These are phyloP conservation scores for Trinorchestia longiramus DNA, from an alignment of 1,140 invertebrate species.

Conservation along the genomic window DNA sequence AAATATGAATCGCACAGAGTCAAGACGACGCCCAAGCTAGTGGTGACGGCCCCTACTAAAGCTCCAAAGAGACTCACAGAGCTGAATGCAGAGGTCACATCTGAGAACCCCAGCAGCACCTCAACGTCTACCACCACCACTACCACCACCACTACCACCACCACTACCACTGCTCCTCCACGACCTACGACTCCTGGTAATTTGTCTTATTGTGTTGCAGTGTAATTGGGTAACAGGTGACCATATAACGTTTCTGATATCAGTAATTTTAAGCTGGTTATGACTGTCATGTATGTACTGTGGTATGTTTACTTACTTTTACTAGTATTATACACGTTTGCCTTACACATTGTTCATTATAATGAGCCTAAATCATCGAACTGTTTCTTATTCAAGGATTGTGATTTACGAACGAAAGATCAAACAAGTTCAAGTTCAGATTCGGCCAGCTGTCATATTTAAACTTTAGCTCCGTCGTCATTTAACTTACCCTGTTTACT, in stretches of 20 bases:
- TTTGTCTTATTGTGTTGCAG: not conserved
- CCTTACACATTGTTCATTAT: not conserved
- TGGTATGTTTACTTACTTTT: not conserved
- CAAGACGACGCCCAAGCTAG: constrained; percentile 85
- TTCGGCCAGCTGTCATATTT: too few relatives aligned
- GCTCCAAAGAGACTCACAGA: constrained; percentile 11
- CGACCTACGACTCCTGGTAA: constrained; percentile 64
- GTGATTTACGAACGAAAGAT: too few relatives aligned
- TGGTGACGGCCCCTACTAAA: constrained; percentile 80
- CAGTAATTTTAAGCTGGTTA: not conserved
- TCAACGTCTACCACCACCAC: constrained; percentile 76
- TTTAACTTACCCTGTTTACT: too few relatives aligned
- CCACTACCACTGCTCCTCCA: constrained; percentile 75
- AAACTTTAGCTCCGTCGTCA: too few relatives aligned
- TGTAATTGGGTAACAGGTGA: not conserved
- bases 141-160: constrained; percentile 82
- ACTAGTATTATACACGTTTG: not conserved
- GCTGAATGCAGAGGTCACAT: not conserved
- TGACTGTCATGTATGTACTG: not conserved
- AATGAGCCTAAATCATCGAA: too few relatives aligned
- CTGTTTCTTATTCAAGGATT: too few relatives aligned
- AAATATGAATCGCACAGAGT: constrained; percentile 73
- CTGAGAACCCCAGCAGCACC: constrained; percentile 68
- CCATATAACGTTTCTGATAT: not conserved
- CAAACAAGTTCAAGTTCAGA: not conserved